Conservation (phyloP, 1,140 invertebrate species). For the Aphelenchoides besseyi region DNA sequence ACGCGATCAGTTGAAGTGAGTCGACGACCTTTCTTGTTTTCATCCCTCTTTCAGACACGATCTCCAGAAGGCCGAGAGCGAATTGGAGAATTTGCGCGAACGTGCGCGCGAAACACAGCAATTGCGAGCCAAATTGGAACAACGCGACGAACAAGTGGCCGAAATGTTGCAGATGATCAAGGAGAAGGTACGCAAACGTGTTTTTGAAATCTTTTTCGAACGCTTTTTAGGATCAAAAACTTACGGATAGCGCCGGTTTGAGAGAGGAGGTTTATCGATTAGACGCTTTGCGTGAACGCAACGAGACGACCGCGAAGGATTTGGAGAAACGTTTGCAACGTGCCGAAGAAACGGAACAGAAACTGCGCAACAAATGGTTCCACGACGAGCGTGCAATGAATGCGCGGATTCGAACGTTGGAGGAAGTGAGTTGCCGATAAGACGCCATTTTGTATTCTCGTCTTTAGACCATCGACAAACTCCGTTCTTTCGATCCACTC, state of each 20-base stretch:
- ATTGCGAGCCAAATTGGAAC: not conserved
- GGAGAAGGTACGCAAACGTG: not conserved
- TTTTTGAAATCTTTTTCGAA: not conserved
- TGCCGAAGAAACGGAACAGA: not conserved
- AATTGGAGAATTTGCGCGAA: not conserved
- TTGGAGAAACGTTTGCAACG: not conserved
- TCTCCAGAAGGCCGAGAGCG: not conserved
- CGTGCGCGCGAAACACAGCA: not conserved
- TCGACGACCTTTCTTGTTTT: not conserved
- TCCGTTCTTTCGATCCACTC: not conserved
- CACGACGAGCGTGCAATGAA: not conserved
- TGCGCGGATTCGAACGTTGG: constrained; percentile 1
- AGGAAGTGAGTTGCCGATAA: constrained; percentile 2
- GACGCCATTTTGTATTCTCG: not conserved
- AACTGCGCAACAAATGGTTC: constrained; percentile 3
- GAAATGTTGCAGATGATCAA: not conserved
- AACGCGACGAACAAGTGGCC: constrained; percentile 7
- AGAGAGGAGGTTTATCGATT: not conserved
- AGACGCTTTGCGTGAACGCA: not conserved
- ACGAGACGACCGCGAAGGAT: not conserved
- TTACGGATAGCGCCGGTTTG: not conserved
- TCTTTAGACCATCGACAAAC: constrained; percentile 8
- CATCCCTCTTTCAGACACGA: not conserved
- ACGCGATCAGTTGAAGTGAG: constrained; percentile 10
- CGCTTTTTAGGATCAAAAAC: not conserved